Evolutionary conservation across 2,113 vertebrate genomes (phyloP), one percentile per base, ranked within the genome.

Genomic region (Balaenoptera acutorostrata): DNA sequence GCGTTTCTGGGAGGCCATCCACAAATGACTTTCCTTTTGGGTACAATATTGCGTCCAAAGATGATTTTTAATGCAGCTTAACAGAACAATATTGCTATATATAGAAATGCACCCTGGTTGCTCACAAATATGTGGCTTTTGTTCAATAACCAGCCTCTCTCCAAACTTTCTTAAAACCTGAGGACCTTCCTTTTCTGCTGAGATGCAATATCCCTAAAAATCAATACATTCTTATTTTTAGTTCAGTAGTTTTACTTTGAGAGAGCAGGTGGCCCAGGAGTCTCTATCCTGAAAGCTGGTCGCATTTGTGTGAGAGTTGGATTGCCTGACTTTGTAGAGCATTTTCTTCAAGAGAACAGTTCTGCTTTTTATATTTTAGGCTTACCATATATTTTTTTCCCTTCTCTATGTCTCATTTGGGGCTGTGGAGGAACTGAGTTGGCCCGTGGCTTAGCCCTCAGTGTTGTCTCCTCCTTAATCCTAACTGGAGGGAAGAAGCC

Each of bases 191-290:
- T 89, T 93, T 97, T 93, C 87, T 90, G 75, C 84, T 74, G 92
- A 92, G 80, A 66, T 33, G 88, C 74, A 83, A 9, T 80, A 71
- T 88, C 82, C 78, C 91, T 86, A 68, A 87, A 97, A 95, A 97
- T 97, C 96, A 90, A 77, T 97, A 80, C 36, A 4, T 84, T 91
- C 57, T 90, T 97, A 96, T 96, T 97, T 97, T 97, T 90, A 97
- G 78, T 91, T 93, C 78, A 46, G 0, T 83, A 46, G n/a, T 93
- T 72, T 91, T 96, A 61, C 96, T 85, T 96, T 39, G 93, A 89
- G 88, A 84, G 93, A 92, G 78, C 78, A 92, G 83, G 61, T 96
- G 78, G 92, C 63, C 57, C 29, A 82, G 61, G 83, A 80, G 81
- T 97, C 80, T 68, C 46, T 90, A 25, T 90, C 81, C 41, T 17